Evolutionary conservation across 2,888 invertebrate species (phyloP).

Genomic region (Electrophaes corylata): DNA sequence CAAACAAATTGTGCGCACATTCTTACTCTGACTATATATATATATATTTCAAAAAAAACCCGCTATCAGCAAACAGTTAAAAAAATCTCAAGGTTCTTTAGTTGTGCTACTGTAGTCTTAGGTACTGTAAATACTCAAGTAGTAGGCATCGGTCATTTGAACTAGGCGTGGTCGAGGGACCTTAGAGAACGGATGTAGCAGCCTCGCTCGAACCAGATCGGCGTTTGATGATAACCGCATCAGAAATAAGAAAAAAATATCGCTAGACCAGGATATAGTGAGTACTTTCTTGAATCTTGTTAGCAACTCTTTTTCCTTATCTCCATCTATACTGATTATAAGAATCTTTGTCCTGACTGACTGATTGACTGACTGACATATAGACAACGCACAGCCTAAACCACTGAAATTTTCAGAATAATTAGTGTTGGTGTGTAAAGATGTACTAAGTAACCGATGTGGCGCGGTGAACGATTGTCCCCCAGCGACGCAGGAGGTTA

Average conservation of each 20-base stretch:
- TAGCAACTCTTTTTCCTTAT: neutral
- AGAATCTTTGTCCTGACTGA: too few species aligned
- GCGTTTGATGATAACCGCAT: slow-evolving; percentile 73
- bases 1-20: too few species aligned
- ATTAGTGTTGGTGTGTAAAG: too few species aligned
- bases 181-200: slow-evolving; percentile 78
- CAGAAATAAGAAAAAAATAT: slow-evolving; percentile 63
- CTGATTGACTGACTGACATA: too few species aligned
- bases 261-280: slow-evolving; percentile 22
- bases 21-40: too few species aligned
- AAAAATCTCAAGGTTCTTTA: neutral
- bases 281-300: neutral
- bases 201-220: slow-evolving; percentile 75
- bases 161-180: slow-evolving; percentile 74
- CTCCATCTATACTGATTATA: too few species aligned
- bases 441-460: too few species aligned
- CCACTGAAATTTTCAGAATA: too few species aligned
- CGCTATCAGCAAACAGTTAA: neutral
- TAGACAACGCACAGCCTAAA: too few species aligned
- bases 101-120: slow-evolving; percentile 13
- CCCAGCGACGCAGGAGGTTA: too few species aligned
- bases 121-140: slow-evolving; percentile 36
- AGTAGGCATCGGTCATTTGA: slow-evolving; percentile 57
- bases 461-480: too few species aligned
- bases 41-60: too few species aligned